phyloP scores from a whole-genome alignment of 2,888 invertebrate genomes.

The Lottia gigantea region DNA sequence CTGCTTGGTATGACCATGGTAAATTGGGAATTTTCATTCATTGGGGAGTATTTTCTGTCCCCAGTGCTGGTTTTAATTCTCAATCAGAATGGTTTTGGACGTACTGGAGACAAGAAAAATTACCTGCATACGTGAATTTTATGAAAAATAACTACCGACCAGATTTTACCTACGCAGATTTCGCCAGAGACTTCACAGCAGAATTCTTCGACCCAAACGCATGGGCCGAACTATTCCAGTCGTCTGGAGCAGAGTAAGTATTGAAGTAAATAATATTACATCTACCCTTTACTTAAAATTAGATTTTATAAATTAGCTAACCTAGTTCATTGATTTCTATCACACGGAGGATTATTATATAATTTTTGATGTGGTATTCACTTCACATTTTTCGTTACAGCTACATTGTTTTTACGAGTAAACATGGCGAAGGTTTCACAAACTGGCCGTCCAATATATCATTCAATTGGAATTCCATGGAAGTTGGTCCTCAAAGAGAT shows the following conservation, averaged over 20 bases:
- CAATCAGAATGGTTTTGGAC: constrained; percentile 88
- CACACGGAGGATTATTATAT: too few relatives aligned
- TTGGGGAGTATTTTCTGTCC: constrained; percentile 69
- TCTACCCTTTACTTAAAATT: too few relatives aligned
- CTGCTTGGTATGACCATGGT: constrained; percentile 68
- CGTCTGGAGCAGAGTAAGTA: constrained; percentile 85
- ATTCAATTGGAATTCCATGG: constrained; percentile 85
- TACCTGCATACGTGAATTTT: constrained; percentile 72
- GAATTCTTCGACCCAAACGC: constrained; percentile 86
- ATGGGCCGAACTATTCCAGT: constrained; percentile 85
- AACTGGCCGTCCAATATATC: constrained; percentile 82
- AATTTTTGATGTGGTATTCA: not conserved
- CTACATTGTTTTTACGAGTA: constrained; percentile 84
- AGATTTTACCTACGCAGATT: constrained; percentile 89
- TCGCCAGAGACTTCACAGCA: constrained; percentile 84
- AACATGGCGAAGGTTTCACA: constrained; percentile 87
- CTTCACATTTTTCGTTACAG: constrained; percentile 63
- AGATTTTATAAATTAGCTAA: too few relatives aligned
- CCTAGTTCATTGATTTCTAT: too few relatives aligned
- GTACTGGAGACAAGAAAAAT: constrained; percentile 74
- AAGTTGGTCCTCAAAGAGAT: constrained; percentile 81
- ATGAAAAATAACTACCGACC: constrained; percentile 87
- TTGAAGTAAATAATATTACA: not conserved
- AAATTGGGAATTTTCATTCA: constrained; percentile 70
- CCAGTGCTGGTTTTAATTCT: constrained; percentile 31